A percentile compares a stretch with the other conserved stretches of the same genome.
phyloP scores from a whole-genome alignment of 2,797 vertebrate species.

The Chaenodraco wilsoni region DNA sequence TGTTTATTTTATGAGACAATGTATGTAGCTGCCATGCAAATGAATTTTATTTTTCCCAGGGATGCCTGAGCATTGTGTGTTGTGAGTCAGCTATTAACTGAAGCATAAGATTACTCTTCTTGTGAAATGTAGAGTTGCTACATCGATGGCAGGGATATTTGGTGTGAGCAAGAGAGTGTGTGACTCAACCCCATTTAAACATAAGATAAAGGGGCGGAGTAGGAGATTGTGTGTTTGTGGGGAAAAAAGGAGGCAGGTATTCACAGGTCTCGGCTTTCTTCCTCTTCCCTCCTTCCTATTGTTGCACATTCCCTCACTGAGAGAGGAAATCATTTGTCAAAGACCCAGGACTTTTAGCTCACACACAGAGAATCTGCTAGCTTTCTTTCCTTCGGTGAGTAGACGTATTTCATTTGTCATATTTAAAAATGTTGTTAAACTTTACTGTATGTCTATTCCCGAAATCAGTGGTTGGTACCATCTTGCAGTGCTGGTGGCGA shows the following conservation, averaged over 20 bases:
- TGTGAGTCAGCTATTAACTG: neutral
- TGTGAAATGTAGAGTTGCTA: constrained; percentile 23
- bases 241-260: constrained; percentile 49
- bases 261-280: constrained; percentile 61
- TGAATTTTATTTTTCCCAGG: neutral
- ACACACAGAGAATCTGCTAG: neutral
- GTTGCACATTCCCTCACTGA: constrained; percentile 42
- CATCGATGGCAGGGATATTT: neutral
- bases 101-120: neutral
- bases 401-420: neutral
- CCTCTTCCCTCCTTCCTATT: constrained; percentile 56
- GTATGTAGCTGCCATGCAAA: neutral
- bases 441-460: neutral
- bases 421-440: neutral
- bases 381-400: constrained; percentile 50
- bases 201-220: constrained; percentile 40
- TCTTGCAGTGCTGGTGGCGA: neutral
- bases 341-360: neutral
- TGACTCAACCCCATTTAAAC: constrained; percentile 26
- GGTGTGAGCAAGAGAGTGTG: neutral
- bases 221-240: constrained; percentile 16
- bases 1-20: too few relatives aligned
- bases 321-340: constrained; percentile 31
- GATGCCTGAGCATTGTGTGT: neutral
- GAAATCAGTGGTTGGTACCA: neutral